phyloP scores from a whole-genome alignment of 2,888 invertebrate genomes.

The Himalopsyche tibetana region DNA sequence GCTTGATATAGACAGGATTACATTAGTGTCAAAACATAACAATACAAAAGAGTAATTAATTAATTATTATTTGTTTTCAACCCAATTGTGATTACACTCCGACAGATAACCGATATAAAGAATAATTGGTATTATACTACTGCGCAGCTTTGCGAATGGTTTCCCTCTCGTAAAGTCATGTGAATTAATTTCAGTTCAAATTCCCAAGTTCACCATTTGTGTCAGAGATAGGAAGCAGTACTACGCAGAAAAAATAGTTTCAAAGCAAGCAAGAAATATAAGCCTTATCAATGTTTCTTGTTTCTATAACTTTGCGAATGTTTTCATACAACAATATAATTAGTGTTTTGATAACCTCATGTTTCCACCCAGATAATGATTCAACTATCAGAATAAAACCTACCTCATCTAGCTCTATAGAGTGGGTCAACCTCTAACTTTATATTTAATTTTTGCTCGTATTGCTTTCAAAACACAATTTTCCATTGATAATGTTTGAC shows the following conservation, averaged over 20 bases:
- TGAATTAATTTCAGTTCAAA: conserved; percentile 23
- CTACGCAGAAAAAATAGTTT: conserved; percentile 17
- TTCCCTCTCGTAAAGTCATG: background rate
- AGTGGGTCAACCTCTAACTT: background rate
- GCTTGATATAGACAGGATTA: conserved; percentile 12
- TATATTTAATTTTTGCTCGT: background rate
- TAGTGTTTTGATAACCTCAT: background rate
- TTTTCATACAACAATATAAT: conserved; percentile 6
- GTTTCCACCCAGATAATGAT: conserved; percentile 20
- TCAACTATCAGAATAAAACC: background rate
- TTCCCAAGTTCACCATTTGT: background rate
- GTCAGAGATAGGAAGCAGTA: background rate
- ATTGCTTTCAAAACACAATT: background rate
- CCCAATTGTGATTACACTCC: background rate
- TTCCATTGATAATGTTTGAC: background rate
- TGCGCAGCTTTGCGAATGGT: conserved; percentile 10
- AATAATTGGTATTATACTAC: background rate
- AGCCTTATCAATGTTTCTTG: conserved; percentile 10
- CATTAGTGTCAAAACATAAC: background rate
- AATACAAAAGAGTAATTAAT: conserved; percentile 7
- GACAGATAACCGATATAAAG: background rate
- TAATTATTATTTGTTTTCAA: background rate
- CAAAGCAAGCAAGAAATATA: background rate
- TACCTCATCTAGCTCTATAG: background rate
- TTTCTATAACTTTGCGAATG: background rate